Evolutionary conservation across 2,113 vertebrate species (phyloP).

Genomic region (Corvus cornix): DNA sequence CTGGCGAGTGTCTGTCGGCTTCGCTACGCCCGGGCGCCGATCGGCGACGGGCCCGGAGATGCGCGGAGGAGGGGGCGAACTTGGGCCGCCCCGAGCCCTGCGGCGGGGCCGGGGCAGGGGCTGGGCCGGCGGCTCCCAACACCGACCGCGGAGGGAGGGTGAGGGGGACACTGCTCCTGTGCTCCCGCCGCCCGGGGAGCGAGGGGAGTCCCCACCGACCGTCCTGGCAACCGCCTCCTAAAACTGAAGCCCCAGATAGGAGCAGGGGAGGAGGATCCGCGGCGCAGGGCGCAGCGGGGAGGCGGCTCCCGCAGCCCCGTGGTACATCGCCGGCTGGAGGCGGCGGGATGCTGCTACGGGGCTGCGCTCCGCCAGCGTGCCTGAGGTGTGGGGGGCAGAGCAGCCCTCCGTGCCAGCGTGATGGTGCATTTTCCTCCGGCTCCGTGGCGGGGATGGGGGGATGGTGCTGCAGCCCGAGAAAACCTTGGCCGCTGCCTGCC

Average conservation of each 20-base stretch:
- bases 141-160: neutral
- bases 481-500: neutral
- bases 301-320: neutral
- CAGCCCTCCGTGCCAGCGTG: neutral
- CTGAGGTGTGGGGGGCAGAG: neutral
- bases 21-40: neutral
- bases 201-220: neutral
- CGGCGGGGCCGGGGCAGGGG: neutral
- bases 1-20: neutral
- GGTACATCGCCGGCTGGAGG: neutral
- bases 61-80: neutral
- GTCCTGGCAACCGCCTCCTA: neutral
- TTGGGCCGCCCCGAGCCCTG: neutral
- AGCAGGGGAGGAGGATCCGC: neutral
- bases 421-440: neutral
- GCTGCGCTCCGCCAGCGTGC: neutral
- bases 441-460: neutral
- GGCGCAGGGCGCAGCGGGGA: neutral
- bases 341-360: neutral
- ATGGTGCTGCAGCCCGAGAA: neutral
- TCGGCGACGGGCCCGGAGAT: neutral
- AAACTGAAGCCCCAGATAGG: neutral
- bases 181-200: neutral
- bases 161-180: neutral
- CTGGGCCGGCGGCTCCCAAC: neutral